A percentile compares a stretch with the other conserved stretches of the same genome.
These are phyloP conservation scores for Nannobrachium achirus DNA, from an alignment of 2,113 vertebrate genomes.

Conservation along the genomic window DNA sequence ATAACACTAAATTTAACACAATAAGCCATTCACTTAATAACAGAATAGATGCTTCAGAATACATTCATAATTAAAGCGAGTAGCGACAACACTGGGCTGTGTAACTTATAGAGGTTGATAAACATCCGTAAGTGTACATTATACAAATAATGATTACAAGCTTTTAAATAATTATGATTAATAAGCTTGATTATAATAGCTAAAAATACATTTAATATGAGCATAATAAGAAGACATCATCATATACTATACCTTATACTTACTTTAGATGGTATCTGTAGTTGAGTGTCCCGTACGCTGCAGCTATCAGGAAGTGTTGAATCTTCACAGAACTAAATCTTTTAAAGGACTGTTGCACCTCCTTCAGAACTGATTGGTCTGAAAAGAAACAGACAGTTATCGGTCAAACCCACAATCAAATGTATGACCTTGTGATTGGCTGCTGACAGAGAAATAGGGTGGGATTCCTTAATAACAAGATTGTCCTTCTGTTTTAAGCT, in stretches of 20 bases:
- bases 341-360: slow-evolving; percentile 59
- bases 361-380: slow-evolving; percentile 68
- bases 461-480: not conserved
- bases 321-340: slow-evolving; percentile 36
- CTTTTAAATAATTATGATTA: no score
- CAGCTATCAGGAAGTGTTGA: slow-evolving; percentile 46
- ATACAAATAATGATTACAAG: no score
- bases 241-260: slow-evolving; percentile 45
- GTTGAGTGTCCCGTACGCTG: slow-evolving; percentile 14
- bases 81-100: no score
- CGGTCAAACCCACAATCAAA: slow-evolving; percentile 36
- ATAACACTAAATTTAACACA: no score
- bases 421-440: slow-evolving; percentile 59
- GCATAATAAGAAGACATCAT: no score
- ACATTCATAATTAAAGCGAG: no score
- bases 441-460: slow-evolving; percentile 3
- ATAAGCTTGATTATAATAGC: no score
- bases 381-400: slow-evolving; percentile 36
- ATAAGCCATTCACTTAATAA: no score
- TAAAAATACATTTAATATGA: no score
- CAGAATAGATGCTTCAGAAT: no score
- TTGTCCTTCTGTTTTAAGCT: not conserved
- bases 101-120: no score
- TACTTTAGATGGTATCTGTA: slow-evolving; percentile 21
- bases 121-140: no score